A percentile compares a stretch with the other conserved stretches of the same genome.
Conservation (phyloP, 2,888 invertebrate species). For the Bhutanitis thaidina region DNA sequence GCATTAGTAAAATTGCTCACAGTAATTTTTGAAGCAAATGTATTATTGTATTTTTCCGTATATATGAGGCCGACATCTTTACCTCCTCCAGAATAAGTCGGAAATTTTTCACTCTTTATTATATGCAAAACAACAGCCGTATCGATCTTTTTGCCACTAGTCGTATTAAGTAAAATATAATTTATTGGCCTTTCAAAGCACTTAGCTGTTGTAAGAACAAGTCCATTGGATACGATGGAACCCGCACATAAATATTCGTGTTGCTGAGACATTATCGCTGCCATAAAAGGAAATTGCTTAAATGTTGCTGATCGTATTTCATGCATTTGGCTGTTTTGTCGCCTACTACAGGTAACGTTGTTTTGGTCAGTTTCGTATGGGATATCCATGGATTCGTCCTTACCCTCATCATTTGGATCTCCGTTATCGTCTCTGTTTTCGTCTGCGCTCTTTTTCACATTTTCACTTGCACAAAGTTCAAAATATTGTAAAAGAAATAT, state of each 20-base stretch:
- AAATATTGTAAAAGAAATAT: slow-evolving; percentile 39
- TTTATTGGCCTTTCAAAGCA: slow-evolving; percentile 48
- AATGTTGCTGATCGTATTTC: slow-evolving; percentile 48
- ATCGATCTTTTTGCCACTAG: slow-evolving; percentile 49
- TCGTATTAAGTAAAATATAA: slow-evolving; percentile 56
- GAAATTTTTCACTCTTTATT: slow-evolving; percentile 57
- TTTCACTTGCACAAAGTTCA: slow-evolving; percentile 39
- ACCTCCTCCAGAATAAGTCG: slow-evolving; percentile 43
- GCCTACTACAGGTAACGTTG: slow-evolving; percentile 50
- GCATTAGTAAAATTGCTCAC: slow-evolving; percentile 52
- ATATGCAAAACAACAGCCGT: slow-evolving; percentile 44
- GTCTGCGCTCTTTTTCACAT: slow-evolving; percentile 62
- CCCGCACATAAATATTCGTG: slow-evolving; percentile 65
- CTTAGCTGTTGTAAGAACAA: slow-evolving; percentile 58
- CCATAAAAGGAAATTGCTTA: slow-evolving; percentile 64
- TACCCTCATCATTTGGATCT: slow-evolving; percentile 51
- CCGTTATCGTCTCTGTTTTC: slow-evolving; percentile 55
- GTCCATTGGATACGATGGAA: slow-evolving; percentile 53
- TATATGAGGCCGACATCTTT: slow-evolving; percentile 62
- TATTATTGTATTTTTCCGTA: slow-evolving; percentile 55
- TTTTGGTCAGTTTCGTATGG: slow-evolving; percentile 42
- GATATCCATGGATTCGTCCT: slow-evolving; percentile 58
- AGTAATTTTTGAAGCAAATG: slow-evolving; percentile 49
- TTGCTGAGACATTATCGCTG: slow-evolving; percentile 58
- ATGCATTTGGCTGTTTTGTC: slow-evolving; percentile 55